These are phyloP conservation scores for Tetramorium bicarinatum DNA, from an alignment of 2,888 invertebrate species.

Conservation along the genomic window DNA sequence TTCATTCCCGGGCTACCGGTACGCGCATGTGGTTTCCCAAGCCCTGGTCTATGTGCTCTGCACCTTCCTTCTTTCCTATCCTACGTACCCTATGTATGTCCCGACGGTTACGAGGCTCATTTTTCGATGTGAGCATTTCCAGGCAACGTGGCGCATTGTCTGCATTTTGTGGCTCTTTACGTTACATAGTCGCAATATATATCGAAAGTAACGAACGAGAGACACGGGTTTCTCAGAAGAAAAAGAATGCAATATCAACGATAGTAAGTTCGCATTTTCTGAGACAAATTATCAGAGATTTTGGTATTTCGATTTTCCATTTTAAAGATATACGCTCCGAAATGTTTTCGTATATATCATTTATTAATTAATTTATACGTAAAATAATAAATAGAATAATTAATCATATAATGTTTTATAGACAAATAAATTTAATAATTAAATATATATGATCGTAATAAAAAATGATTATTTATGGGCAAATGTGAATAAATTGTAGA, in stretches of 20 bases:
- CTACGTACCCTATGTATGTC: conserved; percentile 35
- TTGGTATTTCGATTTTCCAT: not conserved
- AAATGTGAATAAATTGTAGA: too few species aligned
- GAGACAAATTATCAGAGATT: too few species aligned
- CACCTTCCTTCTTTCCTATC: conserved; percentile 27
- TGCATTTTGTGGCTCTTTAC: conserved; percentile 56
- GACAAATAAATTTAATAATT: not conserved
- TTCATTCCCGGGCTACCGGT: conserved; percentile 47
- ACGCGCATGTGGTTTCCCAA: not conserved
- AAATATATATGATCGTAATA: not conserved
- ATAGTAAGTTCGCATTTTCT: not conserved
- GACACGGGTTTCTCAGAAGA: not conserved
- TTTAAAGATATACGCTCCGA: not conserved
- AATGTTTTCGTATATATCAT: not conserved
- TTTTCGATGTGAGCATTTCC: conserved; percentile 69
- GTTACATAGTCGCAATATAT: conserved; percentile 11
- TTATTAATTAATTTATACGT: not conserved
- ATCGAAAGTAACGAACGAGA: not conserved
- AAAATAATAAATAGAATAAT: not conserved
- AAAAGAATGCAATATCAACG: not conserved
- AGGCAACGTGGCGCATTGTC: conserved; percentile 65
- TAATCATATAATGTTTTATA: not conserved
- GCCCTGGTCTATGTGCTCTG: not conserved
- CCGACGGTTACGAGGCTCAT: conserved; percentile 64
- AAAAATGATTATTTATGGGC: too few species aligned